Evolutionary conservation across 2,888 invertebrate species (phyloP), one percentile per base, ranked within the genome.

Genomic region (Tetranychus truncatus): DNA sequence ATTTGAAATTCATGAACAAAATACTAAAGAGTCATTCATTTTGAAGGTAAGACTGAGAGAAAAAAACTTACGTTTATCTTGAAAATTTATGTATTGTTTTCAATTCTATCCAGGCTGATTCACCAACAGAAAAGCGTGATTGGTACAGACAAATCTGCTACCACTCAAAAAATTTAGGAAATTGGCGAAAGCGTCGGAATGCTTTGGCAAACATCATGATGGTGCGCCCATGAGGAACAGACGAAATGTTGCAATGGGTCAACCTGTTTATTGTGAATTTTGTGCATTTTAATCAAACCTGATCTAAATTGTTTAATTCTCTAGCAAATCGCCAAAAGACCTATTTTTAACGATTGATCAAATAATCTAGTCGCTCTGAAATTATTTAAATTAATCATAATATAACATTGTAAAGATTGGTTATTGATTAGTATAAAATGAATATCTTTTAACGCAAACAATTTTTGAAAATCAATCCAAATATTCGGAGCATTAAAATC

Each of bases 131-230:
- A 79, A 94, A 94, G 0, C 88, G 89, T 79, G 88, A 89, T 46
- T 95, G 95, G 95, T 91, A 92, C 83, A 88, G 89, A 24, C 91
- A 91, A 80, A 84, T 95, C 75, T 92, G 94, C 82, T 91, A 89
- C 81, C 92, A 94, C 82, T 91, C 92, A 44, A 91, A 92, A 82
- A 91, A 93, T 76, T 89, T 95, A 79, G 95, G 95, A 76, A 88
- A 91, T 8, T 95, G 95, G 95, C 87, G 95, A 74, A 89, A 90
- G 82, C 86, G 95, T 78, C 87, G 95, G 66, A 93, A 92, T 81
- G 95, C 94, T 7, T 85, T 95, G 80, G 93, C 95, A n/a, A 95
- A 95, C 82, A 95, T 95, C 79, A 95, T 95, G 93, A 79, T 80
- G 78, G 77, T 78, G 24, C 75, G 79, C 55, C 55, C 55, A 55